Evolutionary conservation across 2,113 vertebrate genomes (phyloP).

Genomic region (Archilochus colubris): DNA sequence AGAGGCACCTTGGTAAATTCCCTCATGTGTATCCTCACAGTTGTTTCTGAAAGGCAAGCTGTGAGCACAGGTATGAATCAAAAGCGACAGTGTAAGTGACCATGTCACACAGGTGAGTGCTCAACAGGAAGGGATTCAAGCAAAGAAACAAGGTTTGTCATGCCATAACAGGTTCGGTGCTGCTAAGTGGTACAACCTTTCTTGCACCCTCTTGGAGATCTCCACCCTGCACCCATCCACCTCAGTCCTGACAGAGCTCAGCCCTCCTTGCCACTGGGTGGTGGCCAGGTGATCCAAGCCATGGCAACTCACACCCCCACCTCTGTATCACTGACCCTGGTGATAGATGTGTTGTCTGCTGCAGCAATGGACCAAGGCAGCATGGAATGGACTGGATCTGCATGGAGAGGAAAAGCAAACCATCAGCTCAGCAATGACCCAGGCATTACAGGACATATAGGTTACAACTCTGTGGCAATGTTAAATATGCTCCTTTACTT

Average conservation of each 20-base stretch:
- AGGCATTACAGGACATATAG: not conserved
- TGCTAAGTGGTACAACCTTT: not conserved
- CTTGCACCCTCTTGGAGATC: not conserved
- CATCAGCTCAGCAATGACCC: not conserved
- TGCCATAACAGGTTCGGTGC: too few species aligned
- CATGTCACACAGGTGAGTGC: not conserved
- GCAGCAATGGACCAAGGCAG: rapidly evolving
- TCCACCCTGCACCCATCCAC: not conserved
- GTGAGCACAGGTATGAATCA: not conserved
- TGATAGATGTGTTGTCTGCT: not conserved
- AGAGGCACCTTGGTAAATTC: not conserved
- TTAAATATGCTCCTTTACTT: not conserved
- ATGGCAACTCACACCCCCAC: rapidly evolving
- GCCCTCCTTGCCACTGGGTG: not conserved
- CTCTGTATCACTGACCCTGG: rapidly evolving
- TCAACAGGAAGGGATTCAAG: not conserved
- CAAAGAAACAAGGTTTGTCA: not conserved
- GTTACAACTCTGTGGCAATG: not conserved
- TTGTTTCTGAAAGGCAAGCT: not conserved
- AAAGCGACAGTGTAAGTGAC: not conserved
- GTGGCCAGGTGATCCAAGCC: too few species aligned
- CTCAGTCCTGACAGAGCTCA: not conserved
- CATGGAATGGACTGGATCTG: rapidly evolving
- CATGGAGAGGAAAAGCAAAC: not conserved
- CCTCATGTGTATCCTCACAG: not conserved